Evolutionary conservation across 2,113 vertebrate genomes (phyloP).

Genomic region (Rhinichthys klamathensis): DNA sequence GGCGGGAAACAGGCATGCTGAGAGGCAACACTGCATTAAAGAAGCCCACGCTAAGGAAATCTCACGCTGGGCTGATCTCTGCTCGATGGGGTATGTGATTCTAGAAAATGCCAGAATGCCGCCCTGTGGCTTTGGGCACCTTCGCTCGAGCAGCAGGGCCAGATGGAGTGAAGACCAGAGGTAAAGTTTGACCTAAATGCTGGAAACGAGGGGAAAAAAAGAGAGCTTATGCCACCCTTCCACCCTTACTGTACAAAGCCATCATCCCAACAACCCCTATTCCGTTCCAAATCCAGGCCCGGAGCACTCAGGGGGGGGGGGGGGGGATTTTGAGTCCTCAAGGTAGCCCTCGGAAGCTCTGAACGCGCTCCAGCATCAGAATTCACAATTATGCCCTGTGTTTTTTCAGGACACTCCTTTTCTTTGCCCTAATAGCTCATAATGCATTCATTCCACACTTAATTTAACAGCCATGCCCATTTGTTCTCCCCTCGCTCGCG

Average conservation of each 20-base stretch:
- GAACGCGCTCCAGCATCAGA: conserved; percentile 32
- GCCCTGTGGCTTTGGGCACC: conserved; percentile 72
- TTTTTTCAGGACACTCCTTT: conserved; percentile 61
- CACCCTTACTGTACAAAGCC: conserved; percentile 12
- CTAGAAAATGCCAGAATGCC: conserved; percentile 58
- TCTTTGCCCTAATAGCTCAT: conserved; percentile 69
- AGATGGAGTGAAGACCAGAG: conserved; percentile 76
- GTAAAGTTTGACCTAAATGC: conserved; percentile 78
- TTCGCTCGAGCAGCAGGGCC: conserved; percentile 74
- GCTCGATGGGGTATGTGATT: conserved; percentile 29
- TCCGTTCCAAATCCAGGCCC: not conserved
- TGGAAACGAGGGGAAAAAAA: conserved; percentile 44
- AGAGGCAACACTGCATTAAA: conserved; percentile 35
- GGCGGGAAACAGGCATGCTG: not conserved
- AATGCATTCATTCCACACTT: conserved; percentile 71
- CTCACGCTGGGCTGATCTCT: conserved; percentile 40
- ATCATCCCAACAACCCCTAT: conserved; percentile 25
- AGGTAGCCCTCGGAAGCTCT: not conserved
- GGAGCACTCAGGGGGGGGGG: not conserved
- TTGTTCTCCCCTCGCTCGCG: conserved; percentile 55
- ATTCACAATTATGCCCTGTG: conserved; percentile 49
- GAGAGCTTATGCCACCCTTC: not conserved
- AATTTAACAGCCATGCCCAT: conserved; percentile 68
- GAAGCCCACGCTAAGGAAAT: conserved; percentile 17
- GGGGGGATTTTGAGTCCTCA: not conserved